phyloP scores from a whole-genome alignment of 2,113 vertebrate species.

The Pholis gunnellus region DNA sequence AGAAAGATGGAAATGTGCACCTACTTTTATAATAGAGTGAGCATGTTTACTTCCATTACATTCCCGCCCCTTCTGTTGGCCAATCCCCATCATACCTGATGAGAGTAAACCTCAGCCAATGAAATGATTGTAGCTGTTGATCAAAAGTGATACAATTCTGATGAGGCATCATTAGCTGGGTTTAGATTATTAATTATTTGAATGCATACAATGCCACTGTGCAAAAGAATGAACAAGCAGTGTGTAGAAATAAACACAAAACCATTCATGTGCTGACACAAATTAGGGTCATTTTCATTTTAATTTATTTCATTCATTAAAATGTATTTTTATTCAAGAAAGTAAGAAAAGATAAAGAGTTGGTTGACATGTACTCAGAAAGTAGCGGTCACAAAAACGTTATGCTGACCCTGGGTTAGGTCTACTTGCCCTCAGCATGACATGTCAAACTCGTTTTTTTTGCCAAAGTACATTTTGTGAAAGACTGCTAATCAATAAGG shows the following conservation, averaged over 20 bases:
- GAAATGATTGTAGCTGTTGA: neutral
- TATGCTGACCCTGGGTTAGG: constrained; percentile 56
- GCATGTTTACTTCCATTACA: constrained; percentile 42
- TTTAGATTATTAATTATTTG: neutral
- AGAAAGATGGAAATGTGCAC: constrained; percentile 4
- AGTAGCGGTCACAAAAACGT: constrained; percentile 44
- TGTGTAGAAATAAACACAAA: constrained; percentile 4
- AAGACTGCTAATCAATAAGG: constrained; percentile 50
- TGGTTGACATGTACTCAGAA: constrained; percentile 9
- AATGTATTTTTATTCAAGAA: neutral
- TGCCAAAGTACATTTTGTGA: constrained; percentile 63
- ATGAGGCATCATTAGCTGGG: neutral
- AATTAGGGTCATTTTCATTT: neutral
- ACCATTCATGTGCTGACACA: neutral
- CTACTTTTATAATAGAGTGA: constrained; percentile 70
- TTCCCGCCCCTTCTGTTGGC: constrained; percentile 50
- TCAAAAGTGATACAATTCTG: neutral
- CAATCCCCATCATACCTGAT: constrained; percentile 13
- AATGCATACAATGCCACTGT: constrained; percentile 2
- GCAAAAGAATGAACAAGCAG: neutral
- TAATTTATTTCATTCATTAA: neutral
- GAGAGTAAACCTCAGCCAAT: constrained; percentile 21
- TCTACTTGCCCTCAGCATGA: constrained; percentile 48
- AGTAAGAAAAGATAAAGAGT: constrained; percentile 3
- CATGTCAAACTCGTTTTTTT: constrained; percentile 36